Evolutionary conservation across 2,113 vertebrate genomes (phyloP), one percentile per base, ranked within the genome.

Genomic region (Larimichthys polyactis): DNA sequence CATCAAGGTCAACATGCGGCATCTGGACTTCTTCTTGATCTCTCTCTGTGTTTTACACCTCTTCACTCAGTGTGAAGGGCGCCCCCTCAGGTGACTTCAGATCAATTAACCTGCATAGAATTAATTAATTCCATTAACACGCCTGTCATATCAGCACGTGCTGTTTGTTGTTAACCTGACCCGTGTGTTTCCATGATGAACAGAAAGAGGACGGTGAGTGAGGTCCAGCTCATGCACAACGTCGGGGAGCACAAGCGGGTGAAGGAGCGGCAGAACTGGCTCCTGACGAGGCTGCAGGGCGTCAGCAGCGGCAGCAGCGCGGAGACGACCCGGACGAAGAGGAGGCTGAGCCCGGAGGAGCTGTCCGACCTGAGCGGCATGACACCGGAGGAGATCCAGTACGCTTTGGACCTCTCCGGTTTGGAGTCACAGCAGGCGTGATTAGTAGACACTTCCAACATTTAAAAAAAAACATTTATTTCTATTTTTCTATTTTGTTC

Each of bases 181-280:
- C 36, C 8, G 36, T 8, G 5, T 60, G 17, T 84, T 0, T 67
- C 3, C 8, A 10, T 52, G 15, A 4, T 0, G 12, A 75, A n/a
- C 81, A 99, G 98, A 72, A 98, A 95, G 72, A 91, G 97, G 82
- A 94, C 97, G 0, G 95, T 99, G 81, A 97, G 97, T 40, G 98
- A 99, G 89, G 96, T 99, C 86, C 97, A 99, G 86, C 57, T 98
- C 17, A 99, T 99, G 98, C 97, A 99, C 67, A 95, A 97, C 64
- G 81, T 96, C 4, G 94, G 96, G 5, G 96, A 96, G 75, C 96
- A 95, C 17, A 92, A 95, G 76, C 96, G 96, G 79, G 32, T 93
- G 0, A 70, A 96, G 92, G 96, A 96, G 86, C 95, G 97, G 6
- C 93, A 96, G 76, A 96, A 97, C 49, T 99, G 98, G 98, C 95